Evolutionary conservation across 2,888 invertebrate species (phyloP).

Genomic region (Pyrrhia umbra): DNA sequence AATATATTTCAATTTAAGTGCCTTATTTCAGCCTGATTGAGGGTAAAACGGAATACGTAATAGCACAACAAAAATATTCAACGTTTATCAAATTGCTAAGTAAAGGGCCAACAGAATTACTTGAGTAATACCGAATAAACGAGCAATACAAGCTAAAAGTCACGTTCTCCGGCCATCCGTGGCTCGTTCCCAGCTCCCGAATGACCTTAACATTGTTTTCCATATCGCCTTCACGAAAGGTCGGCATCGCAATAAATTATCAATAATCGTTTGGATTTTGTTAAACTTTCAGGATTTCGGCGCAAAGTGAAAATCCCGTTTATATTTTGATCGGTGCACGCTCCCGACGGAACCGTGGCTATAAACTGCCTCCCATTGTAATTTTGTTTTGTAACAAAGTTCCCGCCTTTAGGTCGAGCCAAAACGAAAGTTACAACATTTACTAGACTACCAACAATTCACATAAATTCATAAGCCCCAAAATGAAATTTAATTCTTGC

Average conservation of each 20-base stretch:
- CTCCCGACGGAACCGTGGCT: constrained; percentile 64
- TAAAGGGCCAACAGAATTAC: constrained; percentile 56
- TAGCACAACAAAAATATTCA: constrained; percentile 50
- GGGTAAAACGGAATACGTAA: constrained; percentile 9
- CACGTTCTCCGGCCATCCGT: constrained; percentile 62
- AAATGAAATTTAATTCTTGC: constrained; percentile 80
- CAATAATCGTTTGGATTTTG: constrained; percentile 76
- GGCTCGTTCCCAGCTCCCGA: constrained; percentile 51
- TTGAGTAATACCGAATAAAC: constrained; percentile 54
- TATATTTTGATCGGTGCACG: constrained; percentile 78
- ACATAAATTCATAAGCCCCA: constrained; percentile 80
- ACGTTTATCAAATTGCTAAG: constrained; percentile 52
- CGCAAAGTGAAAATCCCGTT: constrained; percentile 76
- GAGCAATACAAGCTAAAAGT: constrained; percentile 62
- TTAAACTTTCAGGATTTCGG: constrained; percentile 73
- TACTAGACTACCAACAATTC: constrained; percentile 76
- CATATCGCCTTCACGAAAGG: constrained; percentile 65
- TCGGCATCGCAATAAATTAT: constrained; percentile 72
- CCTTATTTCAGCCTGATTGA: constrained; percentile 25
- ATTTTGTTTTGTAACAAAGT: constrained; percentile 83
- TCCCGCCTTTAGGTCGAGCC: constrained; percentile 72
- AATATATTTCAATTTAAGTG: constrained; percentile 1
- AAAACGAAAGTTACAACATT: constrained; percentile 79
- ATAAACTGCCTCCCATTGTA: constrained; percentile 77
- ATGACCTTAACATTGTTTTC: constrained; percentile 67